Conservation (phyloP, 2,797 vertebrate species). For the Leptodactylus fallax region DNA sequence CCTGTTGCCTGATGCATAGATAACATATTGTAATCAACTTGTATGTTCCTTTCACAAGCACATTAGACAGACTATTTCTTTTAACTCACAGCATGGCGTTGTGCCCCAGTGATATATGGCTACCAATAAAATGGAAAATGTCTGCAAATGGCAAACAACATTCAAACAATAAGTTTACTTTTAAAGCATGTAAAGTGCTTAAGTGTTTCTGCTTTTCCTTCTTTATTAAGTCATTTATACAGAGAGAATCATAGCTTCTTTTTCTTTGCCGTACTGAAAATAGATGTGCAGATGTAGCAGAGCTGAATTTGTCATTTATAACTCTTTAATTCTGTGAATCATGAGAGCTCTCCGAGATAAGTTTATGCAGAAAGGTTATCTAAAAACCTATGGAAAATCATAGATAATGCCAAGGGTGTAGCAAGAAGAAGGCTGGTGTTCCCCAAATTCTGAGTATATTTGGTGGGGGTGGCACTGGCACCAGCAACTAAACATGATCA, state of each 20-base stretch:
- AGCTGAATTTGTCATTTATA: slow-evolving; percentile 3
- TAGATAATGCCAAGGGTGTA: neutral
- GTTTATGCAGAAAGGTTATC: neutral
- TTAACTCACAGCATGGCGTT: slow-evolving; percentile 56
- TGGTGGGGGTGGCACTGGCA: too few relatives aligned
- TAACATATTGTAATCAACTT: slow-evolving; percentile 65
- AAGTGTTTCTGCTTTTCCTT: slow-evolving; percentile 30
- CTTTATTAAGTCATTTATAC: slow-evolving; percentile 32
- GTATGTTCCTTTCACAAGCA: slow-evolving; percentile 54
- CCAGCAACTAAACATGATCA: too few relatives aligned
- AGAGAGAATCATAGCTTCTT: neutral
- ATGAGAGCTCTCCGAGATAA: neutral
- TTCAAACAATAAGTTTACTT: slow-evolving; percentile 49
- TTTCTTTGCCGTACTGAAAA: neutral
- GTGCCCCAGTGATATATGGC: slow-evolving; percentile 48
- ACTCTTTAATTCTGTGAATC: neutral
- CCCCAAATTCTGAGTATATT: neutral
- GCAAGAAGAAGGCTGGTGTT: neutral
- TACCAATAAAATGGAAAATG: slow-evolving; percentile 47
- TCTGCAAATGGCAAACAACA: slow-evolving; percentile 47
- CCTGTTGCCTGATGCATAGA: slow-evolving; percentile 58
- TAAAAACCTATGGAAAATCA: neutral
- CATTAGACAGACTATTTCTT: slow-evolving; percentile 59
- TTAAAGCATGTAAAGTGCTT: slow-evolving; percentile 36
- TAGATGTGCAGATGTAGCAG: neutral